Evolutionary conservation across 30 jellyfish, hydroid and myxozoan genomes (phyloP).

Genomic region (Cassiopea andromeda): DNA sequence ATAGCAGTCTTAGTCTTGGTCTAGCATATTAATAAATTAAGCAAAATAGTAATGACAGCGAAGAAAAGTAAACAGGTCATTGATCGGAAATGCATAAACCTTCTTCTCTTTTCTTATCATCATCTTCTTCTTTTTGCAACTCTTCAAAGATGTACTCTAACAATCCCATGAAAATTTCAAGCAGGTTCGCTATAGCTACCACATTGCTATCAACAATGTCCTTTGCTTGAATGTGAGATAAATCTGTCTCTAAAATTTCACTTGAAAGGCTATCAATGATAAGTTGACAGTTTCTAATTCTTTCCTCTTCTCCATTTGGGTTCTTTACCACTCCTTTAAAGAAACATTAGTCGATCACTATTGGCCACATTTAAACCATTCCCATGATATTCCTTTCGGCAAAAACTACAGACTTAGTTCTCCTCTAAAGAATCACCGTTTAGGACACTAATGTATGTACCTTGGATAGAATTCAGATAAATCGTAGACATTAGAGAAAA

Average conservation of each 20-base stretch:
- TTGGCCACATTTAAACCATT: too few species aligned
- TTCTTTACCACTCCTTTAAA: conserved; percentile 7
- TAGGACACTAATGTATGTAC: too few species aligned
- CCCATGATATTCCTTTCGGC: too few species aligned
- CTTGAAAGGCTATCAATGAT: conserved; percentile 87
- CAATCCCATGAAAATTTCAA: conserved; percentile 88
- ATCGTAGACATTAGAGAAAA: too few species aligned
- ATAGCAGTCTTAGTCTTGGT: too few species aligned
- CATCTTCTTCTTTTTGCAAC: conserved; percentile 53
- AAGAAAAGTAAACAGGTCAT: too few species aligned
- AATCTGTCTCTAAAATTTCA: conserved; percentile 89
- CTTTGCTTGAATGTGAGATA: conserved; percentile 88
- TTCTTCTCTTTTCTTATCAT: neutral
- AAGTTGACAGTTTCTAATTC: conserved; percentile 82
- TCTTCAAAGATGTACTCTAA: conserved; percentile 83
- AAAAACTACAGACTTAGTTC: too few species aligned
- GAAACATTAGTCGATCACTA: neutral
- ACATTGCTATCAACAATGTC: conserved; percentile 67
- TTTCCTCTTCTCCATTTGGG: conserved; percentile 56
- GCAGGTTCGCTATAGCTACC: conserved; percentile 67
- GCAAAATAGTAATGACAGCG: neutral
- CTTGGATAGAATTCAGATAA: too few species aligned
- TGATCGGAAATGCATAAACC: neutral
- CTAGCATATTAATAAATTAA: neutral
- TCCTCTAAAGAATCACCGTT: too few species aligned